A percentile compares a stretch with the other conserved stretches of the same genome.
Conservation (phyloP, 2,113 vertebrate species). For the Vulpes vulpes region DNA sequence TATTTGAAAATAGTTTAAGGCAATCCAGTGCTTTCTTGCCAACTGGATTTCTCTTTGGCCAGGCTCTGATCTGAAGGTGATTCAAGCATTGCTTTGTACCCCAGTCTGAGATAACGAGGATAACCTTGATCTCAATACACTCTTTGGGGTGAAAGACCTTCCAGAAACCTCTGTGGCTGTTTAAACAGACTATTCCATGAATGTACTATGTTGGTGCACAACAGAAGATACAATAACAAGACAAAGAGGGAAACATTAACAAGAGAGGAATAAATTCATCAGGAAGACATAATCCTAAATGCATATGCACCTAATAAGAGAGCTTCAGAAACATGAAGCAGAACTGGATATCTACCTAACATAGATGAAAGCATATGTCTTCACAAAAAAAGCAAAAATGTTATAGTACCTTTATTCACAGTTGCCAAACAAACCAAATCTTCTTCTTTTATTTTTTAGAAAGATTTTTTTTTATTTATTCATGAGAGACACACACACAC, state of each 20-base stretch:
- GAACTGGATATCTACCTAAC: neutral
- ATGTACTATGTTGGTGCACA: neutral
- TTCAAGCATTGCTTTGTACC: neutral
- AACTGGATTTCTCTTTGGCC: conserved; percentile 51
- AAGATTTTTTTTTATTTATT: too few relatives aligned
- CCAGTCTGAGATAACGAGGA: neutral
- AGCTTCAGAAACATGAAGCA: neutral
- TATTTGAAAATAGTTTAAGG: conserved; percentile 75
- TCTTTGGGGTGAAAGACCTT: neutral
- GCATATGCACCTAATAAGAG: neutral
- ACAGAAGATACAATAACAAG: neutral
- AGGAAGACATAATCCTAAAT: neutral
- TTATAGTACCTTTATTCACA: neutral
- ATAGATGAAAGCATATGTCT: neutral
- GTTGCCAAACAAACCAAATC: neutral
- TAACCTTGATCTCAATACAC: neutral
- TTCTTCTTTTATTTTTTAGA: neutral
- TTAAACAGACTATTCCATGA: neutral
- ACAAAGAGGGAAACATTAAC: conserved; percentile 44
- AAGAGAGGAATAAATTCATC: neutral
- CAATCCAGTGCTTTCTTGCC: conserved; percentile 21
- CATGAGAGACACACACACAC: too few relatives aligned
- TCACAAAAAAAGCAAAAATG: neutral
- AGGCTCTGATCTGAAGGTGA: neutral
- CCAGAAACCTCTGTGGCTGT: neutral